Percentiles rank a stretch among this genome's conserved stretches.
These are phyloP conservation scores for Drosophila paucipuncta DNA, from an alignment of 2,888 invertebrate genomes.

Conservation along the genomic window DNA sequence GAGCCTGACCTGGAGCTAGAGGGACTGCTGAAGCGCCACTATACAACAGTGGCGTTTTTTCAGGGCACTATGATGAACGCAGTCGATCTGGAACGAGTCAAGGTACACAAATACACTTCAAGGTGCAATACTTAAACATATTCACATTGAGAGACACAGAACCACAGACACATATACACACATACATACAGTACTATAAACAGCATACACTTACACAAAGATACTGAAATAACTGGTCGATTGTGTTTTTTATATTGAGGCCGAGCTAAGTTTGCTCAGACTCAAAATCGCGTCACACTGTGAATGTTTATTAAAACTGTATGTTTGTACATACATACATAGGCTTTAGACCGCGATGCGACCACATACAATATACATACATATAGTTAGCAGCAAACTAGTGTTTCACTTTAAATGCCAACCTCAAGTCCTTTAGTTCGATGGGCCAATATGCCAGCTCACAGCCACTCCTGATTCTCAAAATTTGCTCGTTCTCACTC, in stretches of 20 bases:
- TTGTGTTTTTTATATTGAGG: constrained; percentile 9
- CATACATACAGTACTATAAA: constrained; percentile 40
- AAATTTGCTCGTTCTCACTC: constrained; percentile 68
- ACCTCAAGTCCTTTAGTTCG: constrained; percentile 32
- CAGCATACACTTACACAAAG: constrained; percentile 44
- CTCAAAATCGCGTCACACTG: constrained; percentile 31
- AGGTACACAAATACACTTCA: constrained; percentile 89
- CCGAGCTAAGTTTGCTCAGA: constrained; percentile 4
- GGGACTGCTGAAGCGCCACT: constrained; percentile 99
- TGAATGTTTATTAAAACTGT: constrained; percentile 13
- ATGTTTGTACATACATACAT: constrained; percentile 15
- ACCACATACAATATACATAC: constrained; percentile 7
- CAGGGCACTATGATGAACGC: constrained; percentile 99
- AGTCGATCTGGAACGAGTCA: constrained; percentile 99
- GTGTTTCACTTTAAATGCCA: constrained; percentile 30
- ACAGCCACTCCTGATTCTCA: constrained; percentile 36
- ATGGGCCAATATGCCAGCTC: constrained; percentile 16
- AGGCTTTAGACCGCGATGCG: constrained; percentile 8
- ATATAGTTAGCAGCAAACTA: constrained; percentile 32
- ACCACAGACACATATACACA: constrained; percentile 31
- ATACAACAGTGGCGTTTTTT: constrained; percentile 99
- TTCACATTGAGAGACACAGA: constrained; percentile 25
- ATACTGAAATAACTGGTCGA: constrained; percentile 43
- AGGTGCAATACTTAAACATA: constrained; percentile 28
- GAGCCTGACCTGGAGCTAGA: constrained; percentile 99